phyloP scores from a whole-genome alignment of 2,888 invertebrate genomes.

The Sarcophaga caerulescens region DNA sequence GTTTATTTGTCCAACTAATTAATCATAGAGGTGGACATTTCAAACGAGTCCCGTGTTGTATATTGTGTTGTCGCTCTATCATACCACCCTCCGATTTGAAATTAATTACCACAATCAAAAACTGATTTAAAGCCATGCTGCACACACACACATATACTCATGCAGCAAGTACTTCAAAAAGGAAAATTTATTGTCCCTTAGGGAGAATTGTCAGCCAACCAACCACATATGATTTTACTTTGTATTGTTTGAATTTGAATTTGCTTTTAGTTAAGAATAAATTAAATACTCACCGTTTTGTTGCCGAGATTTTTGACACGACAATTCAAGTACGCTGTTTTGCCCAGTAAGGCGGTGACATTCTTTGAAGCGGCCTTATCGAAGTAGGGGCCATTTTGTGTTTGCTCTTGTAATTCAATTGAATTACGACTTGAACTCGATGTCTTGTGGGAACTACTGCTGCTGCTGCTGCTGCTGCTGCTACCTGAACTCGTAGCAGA shows the following conservation, averaged over 20 bases:
- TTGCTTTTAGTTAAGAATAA: neutral
- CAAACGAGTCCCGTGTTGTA: neutral
- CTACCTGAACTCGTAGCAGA: conserved; percentile 18
- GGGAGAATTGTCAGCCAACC: conserved; percentile 3
- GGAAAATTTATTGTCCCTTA: conserved; percentile 20
- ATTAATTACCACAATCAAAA: conserved; percentile 64
- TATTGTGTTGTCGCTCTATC: conserved; percentile 3
- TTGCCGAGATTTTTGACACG: conserved; percentile 94
- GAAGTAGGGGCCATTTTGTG: conserved; percentile 88
- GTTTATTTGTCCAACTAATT: conserved; percentile 60
- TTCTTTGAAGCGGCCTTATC: conserved; percentile 88
- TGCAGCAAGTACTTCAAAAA: neutral
- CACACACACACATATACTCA: neutral
- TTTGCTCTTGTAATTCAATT: conserved; percentile 81
- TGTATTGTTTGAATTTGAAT: neutral
- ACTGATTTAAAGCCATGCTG: conserved; percentile 45
- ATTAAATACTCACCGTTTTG: conserved; percentile 88
- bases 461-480: conserved; percentile 24
- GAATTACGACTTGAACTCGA: conserved; percentile 74
- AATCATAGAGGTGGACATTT: conserved; percentile 63
- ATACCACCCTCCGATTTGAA: neutral
- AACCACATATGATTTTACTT: neutral
- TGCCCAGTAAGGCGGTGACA: conserved; percentile 91
- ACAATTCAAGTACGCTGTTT: conserved; percentile 94
- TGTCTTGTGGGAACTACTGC: conserved; percentile 62